Base-by-base conservation (phyloP, 2,797 vertebrate genomes). In the Gephyroberyx darwinii region DNA sequence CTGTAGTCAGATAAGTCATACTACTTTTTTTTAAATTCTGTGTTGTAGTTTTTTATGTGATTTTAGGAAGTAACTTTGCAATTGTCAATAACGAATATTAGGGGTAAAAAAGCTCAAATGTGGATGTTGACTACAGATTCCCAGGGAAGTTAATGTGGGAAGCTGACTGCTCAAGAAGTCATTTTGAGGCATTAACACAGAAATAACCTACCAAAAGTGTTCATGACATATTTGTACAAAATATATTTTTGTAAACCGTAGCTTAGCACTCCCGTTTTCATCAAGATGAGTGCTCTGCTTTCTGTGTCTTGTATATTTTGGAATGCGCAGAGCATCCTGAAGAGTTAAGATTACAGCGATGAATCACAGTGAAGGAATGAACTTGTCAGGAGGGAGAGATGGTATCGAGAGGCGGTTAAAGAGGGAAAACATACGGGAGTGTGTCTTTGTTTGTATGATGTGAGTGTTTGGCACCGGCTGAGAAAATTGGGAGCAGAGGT, bases 331-430 rank as follows among this genome's bases (percentile, higher is more conserved):
- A 37, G 71, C 77, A 71, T 86, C 81, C 80, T 2, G 37, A 85
- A 39, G 60, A 80, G 74, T 70, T 52, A 54, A 82, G 80, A 89
- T 88, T 78, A 84, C 77, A 62, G 52, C 69, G 8, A 86, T 90
- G 82, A 87, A 84, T 91, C 90, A 89, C 68, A 20, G 58, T 53
- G 78, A 79, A 81, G 73, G 74, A 88, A 85, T 85, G 65, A 78
- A 78, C 74, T 84, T 81, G 86, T 85, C 71, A 8, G 47, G 63
- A 85, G 81, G 88, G 80, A 80, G 81, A 89, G 84, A 86, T 86
- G 81, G 58, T 87, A 84, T 85, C 69, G 12, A 14, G 43, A 35
- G 78, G 67, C 80, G 81, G 82, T 84, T 84, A 82, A 87, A 80
- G 77, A 86, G 81, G 75, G 61, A 71, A 39, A 74, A 76, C 64